Base-by-base conservation (phyloP, 2,888 invertebrate genomes). In the Isoperla grammatica region DNA sequence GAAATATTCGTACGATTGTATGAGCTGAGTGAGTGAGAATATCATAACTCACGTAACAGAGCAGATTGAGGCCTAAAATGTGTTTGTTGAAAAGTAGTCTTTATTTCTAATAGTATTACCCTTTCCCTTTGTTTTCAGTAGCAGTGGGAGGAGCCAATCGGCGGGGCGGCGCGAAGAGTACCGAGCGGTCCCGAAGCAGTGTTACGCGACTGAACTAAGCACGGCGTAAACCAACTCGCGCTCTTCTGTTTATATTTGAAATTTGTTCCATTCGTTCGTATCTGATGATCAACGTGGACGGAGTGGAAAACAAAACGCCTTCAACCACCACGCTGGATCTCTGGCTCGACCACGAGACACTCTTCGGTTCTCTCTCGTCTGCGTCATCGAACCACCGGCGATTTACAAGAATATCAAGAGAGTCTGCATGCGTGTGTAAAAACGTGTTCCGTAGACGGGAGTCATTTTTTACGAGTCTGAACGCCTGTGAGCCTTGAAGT, bases 121-220 rank as follows among this genome's bases (percentile, higher is more conserved):
- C 49, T 23, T 49, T 29, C 49, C 23, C 49, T 49, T 49, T 49
- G 49, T 49, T 49, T 49, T 49, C 49, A 49, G 29, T 49, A 49
- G 23, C 35, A 23, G 49, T 12, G 29, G 49, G 49, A 23, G 49
- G 49, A 15, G 49, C 29, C 35, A 13, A 29, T 1, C 49, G 23
- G n/a, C 49, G 49, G 2, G 23, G 35, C 6, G 49, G n/a, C 1
- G n/a, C 49, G 48, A 48, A 13, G 4, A 8, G 23, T 3, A 6
- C 22, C 48, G 48, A 48, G 48, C 46, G 22, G 20, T 2, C 46
- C 46, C 46, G 46, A 46, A 20, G 46, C 22, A 46, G 46, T 29
- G 29, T 29, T 29, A 29, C 29, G 29, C 29, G 29, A 29, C 29
- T 8, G 29, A 46, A n/a, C 45, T 17, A 4, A 22, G 20, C 46